Base-by-base conservation (phyloP, 2,797 vertebrate species). In the Alcedo atthis region DNA sequence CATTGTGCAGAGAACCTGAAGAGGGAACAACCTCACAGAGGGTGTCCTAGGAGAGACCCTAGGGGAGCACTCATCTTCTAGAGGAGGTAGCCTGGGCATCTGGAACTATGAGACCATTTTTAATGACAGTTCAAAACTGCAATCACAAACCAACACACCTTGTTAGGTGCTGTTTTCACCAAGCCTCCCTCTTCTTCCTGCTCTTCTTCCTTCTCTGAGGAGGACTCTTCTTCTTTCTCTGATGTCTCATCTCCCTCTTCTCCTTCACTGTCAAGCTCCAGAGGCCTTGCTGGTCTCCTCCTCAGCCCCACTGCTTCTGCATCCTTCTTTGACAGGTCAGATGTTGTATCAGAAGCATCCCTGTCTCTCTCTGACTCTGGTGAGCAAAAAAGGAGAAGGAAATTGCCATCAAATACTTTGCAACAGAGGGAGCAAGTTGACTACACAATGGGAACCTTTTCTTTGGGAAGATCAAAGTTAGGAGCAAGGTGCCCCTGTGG, bases 221-320 rank as follows among this genome's bases (percentile, higher is more conserved):
- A 98, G 19, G 98, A 97, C 71, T 90, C 97, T 74, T 98, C 97
- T 25, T 98, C 98, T 87, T 98, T 97, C 74, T 98, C 98, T 7
- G 98, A 98, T 30, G 97, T 94, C 62, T 98, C 98, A 93, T 99
- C 99, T 49, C 98, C 98, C 86, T 99, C 99, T 93, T 99, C 99
- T 32, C 99, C 99, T 42, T 99, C 99, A 0, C 99, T 99, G 98
- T 99, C 99, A 10, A 99, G 98, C 61, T 98, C 98, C 54, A 99
- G 95, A 0, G 99, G 99, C 70, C 99, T 98, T 0, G 98, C 98
- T 6, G 98, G 99, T 70, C 99, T 98, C 12, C 99, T 97, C 57
- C 98, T 98, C 48, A 98, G 94, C 1, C 97, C 92, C 16, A 97
- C 92, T 2, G 97, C 81, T 51, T 99, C 98, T 3, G 95, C 94